Percentiles rank a stretch among this genome's conserved stretches.
These are phyloP conservation scores for Turdus rufiventris DNA, from an alignment of 2,113 vertebrate species.

Conservation along the genomic window DNA sequence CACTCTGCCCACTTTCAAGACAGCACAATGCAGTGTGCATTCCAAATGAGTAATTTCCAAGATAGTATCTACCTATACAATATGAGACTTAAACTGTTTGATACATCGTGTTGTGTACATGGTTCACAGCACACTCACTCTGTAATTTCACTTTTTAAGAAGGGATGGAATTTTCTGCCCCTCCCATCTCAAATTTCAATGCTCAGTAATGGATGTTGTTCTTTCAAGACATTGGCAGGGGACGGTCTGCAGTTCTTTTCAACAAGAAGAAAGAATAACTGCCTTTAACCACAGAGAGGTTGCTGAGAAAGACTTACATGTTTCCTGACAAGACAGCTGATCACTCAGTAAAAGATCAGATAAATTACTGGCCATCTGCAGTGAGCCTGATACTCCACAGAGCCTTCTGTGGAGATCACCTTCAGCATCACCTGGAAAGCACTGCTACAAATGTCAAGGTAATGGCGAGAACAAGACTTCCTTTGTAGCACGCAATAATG, in stretches of 20 bases:
- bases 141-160: conserved; percentile 32
- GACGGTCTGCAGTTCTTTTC: neutral
- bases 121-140: neutral
- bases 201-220: neutral
- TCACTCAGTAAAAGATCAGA: neutral
- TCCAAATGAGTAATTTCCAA: neutral
- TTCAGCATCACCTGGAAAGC: neutral
- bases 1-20: neutral
- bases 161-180: neutral
- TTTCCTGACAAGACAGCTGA: neutral
- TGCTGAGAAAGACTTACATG: neutral
- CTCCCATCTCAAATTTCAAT: neutral
- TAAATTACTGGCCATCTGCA: neutral
- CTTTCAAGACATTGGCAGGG: neutral
- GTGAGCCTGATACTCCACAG: neutral
- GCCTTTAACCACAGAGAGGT: neutral
- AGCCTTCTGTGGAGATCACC: neutral
- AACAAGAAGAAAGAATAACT: conserved; percentile 3
- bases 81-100: neutral
- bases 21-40: neutral
- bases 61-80: neutral
- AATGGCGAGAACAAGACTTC: neutral
- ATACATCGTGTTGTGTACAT: neutral
- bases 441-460: neutral
- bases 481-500: neutral